Evolutionary conservation across 2,888 invertebrate genomes (phyloP).

Genomic region (Muscina levida): DNA sequence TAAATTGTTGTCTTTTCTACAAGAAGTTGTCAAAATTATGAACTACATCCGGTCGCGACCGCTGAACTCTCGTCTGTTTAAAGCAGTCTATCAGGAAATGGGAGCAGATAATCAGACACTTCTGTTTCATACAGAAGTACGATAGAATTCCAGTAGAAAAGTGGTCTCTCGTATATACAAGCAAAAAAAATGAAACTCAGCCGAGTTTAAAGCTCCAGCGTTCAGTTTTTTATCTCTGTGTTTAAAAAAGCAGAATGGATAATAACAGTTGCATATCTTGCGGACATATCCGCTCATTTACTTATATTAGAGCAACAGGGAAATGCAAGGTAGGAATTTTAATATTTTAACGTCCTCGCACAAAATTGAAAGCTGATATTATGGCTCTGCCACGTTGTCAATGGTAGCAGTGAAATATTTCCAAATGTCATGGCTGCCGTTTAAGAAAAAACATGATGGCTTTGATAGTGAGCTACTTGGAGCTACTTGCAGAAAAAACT

Average conservation of each 20-base stretch:
- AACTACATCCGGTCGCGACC: conserved; percentile 7
- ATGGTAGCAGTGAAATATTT: not conserved
- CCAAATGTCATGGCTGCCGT: too few relatives aligned
- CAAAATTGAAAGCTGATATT: conserved; percentile 1
- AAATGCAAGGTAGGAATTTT: conserved; percentile 1
- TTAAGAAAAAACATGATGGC: too few relatives aligned
- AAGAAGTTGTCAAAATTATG: conserved; percentile 16
- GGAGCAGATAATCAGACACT: conserved; percentile 6
- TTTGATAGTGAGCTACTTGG: too few relatives aligned
- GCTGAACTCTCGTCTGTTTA: conserved; percentile 9
- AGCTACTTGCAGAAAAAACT: too few relatives aligned
- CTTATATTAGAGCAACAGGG: not conserved
- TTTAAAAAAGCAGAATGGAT: not conserved
- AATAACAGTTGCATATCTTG: too few relatives aligned
- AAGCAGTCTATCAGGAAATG: not conserved
- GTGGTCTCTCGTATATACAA: not conserved
- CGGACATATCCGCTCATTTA: too few relatives aligned
- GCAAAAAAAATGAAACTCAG: not conserved
- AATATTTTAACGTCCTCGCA: not conserved
- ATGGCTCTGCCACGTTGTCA: not conserved
- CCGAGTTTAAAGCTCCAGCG: not conserved
- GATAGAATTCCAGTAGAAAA: not conserved
- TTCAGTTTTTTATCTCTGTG: not conserved
- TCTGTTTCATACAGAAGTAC: not conserved
- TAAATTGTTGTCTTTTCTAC: conserved; percentile 34